Evolutionary conservation across 2,888 invertebrate genomes (phyloP).

Genomic region (Erebia aethiops): DNA sequence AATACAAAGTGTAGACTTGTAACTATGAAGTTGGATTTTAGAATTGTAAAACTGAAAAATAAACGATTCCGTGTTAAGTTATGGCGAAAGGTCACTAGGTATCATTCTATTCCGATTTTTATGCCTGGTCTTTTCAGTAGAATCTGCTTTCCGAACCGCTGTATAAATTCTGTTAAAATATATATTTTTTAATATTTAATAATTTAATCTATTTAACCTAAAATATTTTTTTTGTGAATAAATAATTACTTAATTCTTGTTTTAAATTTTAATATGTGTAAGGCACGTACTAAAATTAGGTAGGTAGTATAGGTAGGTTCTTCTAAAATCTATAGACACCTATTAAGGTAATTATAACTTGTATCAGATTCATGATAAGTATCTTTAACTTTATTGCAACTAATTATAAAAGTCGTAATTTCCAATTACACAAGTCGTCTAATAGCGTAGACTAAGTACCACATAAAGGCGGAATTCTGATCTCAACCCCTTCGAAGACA

Average conservation of each 20-base stretch:
- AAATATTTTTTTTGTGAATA: too few species aligned
- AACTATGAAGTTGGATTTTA: not conserved
- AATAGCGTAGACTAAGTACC: conserved; percentile 35
- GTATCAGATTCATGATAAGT: not conserved
- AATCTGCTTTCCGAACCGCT: too few species aligned
- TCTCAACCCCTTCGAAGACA: conserved; percentile 61
- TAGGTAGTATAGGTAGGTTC: not conserved
- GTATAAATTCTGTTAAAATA: too few species aligned
- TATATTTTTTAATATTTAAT: too few species aligned
- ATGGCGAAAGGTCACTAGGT: not conserved
- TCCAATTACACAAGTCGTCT: conserved; percentile 38
- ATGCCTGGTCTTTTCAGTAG: too few species aligned
- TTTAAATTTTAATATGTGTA: too few species aligned
- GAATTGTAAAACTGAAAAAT: not conserved
- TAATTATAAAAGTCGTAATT: conserved; percentile 30
- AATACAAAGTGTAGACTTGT: not conserved
- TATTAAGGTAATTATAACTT: too few species aligned
- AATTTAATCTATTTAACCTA: too few species aligned
- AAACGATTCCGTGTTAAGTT: too few species aligned
- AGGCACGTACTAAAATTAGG: not conserved
- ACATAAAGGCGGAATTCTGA: conserved; percentile 35
- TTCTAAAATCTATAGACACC: not conserved
- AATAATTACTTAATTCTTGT: too few species aligned
- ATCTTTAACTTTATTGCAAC: conserved; percentile 24
- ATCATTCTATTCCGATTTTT: too few species aligned